These are phyloP conservation scores for Gorsachius goisagi DNA, from an alignment of 2,113 vertebrate genomes.

Conservation along the genomic window DNA sequence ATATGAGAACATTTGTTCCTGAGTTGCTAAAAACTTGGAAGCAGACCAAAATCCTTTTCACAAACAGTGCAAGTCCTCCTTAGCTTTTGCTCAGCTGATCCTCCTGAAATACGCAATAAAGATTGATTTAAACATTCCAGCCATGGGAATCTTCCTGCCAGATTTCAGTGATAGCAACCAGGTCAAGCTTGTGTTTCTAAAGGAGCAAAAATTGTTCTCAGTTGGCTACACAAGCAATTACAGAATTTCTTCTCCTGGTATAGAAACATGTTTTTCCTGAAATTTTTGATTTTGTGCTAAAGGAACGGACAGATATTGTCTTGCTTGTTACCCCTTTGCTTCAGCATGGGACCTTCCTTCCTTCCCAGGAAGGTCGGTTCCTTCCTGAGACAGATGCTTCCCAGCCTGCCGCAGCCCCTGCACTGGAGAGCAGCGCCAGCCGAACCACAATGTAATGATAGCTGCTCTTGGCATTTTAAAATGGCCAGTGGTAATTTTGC, in stretches of 20 bases:
- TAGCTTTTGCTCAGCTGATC: background rate
- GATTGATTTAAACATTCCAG: background rate
- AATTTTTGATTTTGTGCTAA: background rate
- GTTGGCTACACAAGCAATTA: background rate
- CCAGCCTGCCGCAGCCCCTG: background rate
- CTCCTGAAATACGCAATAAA: background rate
- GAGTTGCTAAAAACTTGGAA: background rate
- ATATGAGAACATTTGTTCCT: background rate
- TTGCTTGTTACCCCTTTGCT: background rate
- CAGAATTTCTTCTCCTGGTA: background rate
- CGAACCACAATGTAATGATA: background rate
- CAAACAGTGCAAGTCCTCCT: background rate
- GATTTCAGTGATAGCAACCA: background rate
- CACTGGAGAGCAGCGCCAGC: background rate
- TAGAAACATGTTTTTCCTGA: background rate
- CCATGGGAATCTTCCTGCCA: background rate
- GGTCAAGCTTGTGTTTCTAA: background rate
- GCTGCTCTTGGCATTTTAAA: slow-evolving; percentile 15
- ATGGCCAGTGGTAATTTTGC: background rate
- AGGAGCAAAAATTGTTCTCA: background rate
- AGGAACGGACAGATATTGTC: background rate
- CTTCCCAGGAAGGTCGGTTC: background rate
- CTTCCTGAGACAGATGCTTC: background rate
- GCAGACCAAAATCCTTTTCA: background rate
- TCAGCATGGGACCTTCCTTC: background rate